phyloP scores from a whole-genome alignment of 2,113 vertebrate species.

The Xyliphius kryptos region DNA sequence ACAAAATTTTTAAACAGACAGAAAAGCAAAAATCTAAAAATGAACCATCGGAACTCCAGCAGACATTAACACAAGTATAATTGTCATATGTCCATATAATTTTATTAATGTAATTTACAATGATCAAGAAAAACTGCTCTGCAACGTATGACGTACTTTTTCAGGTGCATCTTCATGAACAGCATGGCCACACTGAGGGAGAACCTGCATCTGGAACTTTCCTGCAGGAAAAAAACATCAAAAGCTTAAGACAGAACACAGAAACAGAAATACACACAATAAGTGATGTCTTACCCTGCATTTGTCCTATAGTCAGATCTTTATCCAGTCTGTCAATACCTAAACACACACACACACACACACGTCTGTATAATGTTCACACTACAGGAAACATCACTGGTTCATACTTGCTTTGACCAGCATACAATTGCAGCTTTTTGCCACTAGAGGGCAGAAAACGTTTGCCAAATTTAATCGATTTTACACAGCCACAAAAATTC shows the following conservation, averaged over 20 bases:
- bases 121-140: neutral
- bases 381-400: no score
- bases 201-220: constrained; percentile 98
- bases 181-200: constrained; percentile 96
- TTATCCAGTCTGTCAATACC: constrained; percentile 97
- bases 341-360: constrained; percentile 42
- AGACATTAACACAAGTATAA: no score
- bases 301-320: constrained; percentile 98
- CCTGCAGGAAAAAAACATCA: constrained; percentile 60
- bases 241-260: neutral
- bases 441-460: no score
- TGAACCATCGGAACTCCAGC: no score
- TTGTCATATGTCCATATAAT: no score
- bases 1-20: no score
- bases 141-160: constrained; percentile 74
- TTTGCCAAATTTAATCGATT: no score
- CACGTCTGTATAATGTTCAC: neutral
- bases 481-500: no score
- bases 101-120: neutral
- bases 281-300: constrained; percentile 80
- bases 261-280: neutral
- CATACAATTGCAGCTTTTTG: no score
- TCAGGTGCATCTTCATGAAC: constrained; percentile 96
- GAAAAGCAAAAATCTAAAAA: no score
- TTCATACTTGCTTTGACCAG: no score